phyloP scores from a whole-genome alignment of 2,797 vertebrate genomes.

The Siniperca scherzeri region DNA sequence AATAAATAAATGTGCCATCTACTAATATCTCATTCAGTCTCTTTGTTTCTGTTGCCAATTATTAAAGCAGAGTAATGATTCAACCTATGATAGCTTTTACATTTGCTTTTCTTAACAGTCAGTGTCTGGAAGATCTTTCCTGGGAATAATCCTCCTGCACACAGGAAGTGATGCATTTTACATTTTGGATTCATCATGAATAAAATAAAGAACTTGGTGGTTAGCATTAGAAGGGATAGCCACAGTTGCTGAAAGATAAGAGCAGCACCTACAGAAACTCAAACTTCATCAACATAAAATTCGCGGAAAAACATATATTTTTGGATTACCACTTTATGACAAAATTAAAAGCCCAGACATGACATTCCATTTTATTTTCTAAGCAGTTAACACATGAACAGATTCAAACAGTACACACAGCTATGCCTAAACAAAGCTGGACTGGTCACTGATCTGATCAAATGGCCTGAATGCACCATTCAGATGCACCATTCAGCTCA shows the following conservation, averaged over 20 bases:
- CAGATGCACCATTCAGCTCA: neutral
- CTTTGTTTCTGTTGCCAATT: constrained; percentile 45
- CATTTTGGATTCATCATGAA: constrained; percentile 34
- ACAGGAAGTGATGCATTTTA: constrained; percentile 45
- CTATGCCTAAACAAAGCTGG: constrained; percentile 23
- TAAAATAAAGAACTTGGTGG: constrained; percentile 18
- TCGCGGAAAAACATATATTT: neutral
- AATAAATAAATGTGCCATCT: constrained; percentile 65
- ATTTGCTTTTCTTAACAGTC: constrained; percentile 19
- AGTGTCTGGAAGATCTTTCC: constrained; percentile 22
- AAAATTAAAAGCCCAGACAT: neutral
- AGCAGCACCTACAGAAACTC: constrained; percentile 11
- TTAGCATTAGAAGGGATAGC: constrained; percentile 10
- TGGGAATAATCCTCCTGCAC: constrained; percentile 32
- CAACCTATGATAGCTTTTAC: constrained; percentile 45
- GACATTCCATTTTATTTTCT: neutral
- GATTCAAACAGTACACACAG: constrained; percentile 11
- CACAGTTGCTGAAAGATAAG: neutral
- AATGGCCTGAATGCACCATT: constrained; percentile 40
- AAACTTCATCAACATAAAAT: constrained; percentile 2
- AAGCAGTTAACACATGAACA: constrained; percentile 9
- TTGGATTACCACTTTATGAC: neutral
- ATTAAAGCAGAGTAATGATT: constrained; percentile 49
- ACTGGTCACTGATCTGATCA: constrained; percentile 45
- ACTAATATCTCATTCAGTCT: constrained; percentile 42